Evolutionary conservation across 2,113 vertebrate genomes (phyloP), one percentile per base, ranked within the genome.

Genomic region (Machaerirhynchus nigripectus): DNA sequence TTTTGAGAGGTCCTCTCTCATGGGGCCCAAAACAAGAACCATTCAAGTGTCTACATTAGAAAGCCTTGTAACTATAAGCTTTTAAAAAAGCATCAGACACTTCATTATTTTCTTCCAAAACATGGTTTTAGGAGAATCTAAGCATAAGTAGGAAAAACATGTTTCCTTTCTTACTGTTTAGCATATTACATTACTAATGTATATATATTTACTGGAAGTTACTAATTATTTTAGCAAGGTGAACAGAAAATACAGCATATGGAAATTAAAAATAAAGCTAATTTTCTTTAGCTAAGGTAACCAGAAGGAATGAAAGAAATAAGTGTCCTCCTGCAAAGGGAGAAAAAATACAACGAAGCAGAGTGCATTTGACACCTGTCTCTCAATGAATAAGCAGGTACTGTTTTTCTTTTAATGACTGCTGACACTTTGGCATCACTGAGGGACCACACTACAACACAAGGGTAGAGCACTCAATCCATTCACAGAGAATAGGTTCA

Each of bases 331-430:
- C 13, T 57, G 35, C 15, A 57, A 53, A 65, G 59, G 37, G 10
- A 81, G 44, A 53, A 79, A 79, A 81, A 84, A 60, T 18, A 31
- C 26, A 28, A 15, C 46, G 46, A 83, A 69, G 37, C 31, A 22
- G 44, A 88, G 39, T 53, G 76, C 13, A 56, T 83, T 56, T 85
- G 71, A 93, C 67, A 90, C 33, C 55, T 46, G 81, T 82, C 77
- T 93, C 86, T 82, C 81, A 93, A 49, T 49, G 39, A 93, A 82
- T 83, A 90, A 91, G 42, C 30, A 91, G 91, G 84, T 56, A n/a
- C 11, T 26, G 17, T 4, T 87, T 57, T 76, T 64, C 68, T 87
- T 76, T 87, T 79, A 91, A 91, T 90, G 42, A 69, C 11, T 71
- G 55, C 33, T 83, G 84, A 90, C 90, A 80, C 39, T 89, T 89